These are phyloP conservation scores for Epinotia nisella DNA, from an alignment of 2,888 invertebrate genomes.

Conservation along the genomic window DNA sequence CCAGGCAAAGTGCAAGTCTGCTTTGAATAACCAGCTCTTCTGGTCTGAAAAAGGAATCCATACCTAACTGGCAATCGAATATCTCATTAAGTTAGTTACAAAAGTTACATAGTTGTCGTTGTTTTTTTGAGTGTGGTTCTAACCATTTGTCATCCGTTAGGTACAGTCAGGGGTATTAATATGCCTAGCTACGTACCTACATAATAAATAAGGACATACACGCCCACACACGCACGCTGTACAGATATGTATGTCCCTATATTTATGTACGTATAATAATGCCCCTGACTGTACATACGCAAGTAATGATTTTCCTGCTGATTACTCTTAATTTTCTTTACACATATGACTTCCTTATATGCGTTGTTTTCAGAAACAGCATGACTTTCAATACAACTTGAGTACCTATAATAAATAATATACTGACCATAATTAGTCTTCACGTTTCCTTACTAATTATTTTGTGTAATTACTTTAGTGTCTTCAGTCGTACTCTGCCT, in stretches of 20 bases:
- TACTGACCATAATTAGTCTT: conserved; percentile 1
- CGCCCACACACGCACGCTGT: too few relatives aligned
- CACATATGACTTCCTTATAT: conserved; percentile 7
- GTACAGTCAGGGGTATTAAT: too few relatives aligned
- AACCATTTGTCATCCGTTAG: background rate
- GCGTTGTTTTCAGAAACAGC: conserved; percentile 1
- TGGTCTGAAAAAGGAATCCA: background rate
- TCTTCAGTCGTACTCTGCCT: background rate
- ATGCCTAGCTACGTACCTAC: too few relatives aligned
- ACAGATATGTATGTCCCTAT: too few relatives aligned
- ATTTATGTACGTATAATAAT: too few relatives aligned
- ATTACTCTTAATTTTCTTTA: conserved; percentile 2
- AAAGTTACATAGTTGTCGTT: background rate
- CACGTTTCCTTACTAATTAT: conserved; percentile 30
- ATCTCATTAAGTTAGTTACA: too few relatives aligned
- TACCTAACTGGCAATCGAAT: too few relatives aligned
- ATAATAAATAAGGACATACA: too few relatives aligned
- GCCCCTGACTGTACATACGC: too few relatives aligned
- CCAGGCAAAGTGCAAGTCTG: background rate
- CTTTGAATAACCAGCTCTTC: background rate
- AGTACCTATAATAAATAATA: background rate
- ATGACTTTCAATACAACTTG: conserved; percentile 13
- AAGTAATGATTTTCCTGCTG: background rate
- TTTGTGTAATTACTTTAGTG: conserved; percentile 21
- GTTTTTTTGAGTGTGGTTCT: background rate